Conservation (phyloP, 2,888 invertebrate species). For the Drosophila limbata region DNA sequence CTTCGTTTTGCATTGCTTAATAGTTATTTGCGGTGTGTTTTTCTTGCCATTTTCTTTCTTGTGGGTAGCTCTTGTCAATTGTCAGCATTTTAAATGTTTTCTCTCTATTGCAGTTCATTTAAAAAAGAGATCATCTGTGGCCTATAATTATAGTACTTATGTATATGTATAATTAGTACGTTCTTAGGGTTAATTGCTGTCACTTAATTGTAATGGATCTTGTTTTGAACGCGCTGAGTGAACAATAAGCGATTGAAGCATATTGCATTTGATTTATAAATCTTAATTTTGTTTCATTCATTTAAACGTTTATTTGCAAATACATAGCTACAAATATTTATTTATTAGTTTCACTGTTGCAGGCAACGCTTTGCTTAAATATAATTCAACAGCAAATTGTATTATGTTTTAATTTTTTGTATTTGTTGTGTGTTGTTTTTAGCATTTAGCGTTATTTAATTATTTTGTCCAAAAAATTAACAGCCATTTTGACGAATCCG, state of each 20-base stretch:
- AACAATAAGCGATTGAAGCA: conserved; percentile 72
- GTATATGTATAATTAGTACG: conserved; percentile 45
- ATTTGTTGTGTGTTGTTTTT: conserved; percentile 49
- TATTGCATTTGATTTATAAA: conserved; percentile 51
- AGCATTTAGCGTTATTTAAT: conserved; percentile 86
- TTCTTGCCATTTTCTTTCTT: conserved; percentile 24
- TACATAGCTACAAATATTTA: conserved; percentile 47
- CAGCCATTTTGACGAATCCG: conserved; percentile 85
- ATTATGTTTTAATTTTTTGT: conserved; percentile 30
- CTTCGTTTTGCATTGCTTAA: conserved; percentile 67
- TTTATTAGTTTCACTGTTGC: conserved; percentile 50
- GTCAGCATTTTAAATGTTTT: conserved; percentile 11
- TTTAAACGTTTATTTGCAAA: conserved; percentile 44
- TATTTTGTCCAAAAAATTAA: conserved; percentile 84
- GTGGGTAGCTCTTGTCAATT: conserved; percentile 42
- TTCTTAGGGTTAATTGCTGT: conserved; percentile 47
- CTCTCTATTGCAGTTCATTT: conserved; percentile 34
- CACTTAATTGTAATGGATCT: conserved; percentile 42
- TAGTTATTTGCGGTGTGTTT: conserved; percentile 54
- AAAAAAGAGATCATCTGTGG: conserved; percentile 37
- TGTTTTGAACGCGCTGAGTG: conserved; percentile 50
- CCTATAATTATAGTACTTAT: conserved; percentile 28
- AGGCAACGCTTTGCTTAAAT: conserved; percentile 73
- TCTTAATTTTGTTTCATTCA: conserved; percentile 19
- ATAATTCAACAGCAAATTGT: conserved; percentile 61